phyloP scores from a whole-genome alignment of 2,888 invertebrate genomes.

The Tridacna crocea region DNA sequence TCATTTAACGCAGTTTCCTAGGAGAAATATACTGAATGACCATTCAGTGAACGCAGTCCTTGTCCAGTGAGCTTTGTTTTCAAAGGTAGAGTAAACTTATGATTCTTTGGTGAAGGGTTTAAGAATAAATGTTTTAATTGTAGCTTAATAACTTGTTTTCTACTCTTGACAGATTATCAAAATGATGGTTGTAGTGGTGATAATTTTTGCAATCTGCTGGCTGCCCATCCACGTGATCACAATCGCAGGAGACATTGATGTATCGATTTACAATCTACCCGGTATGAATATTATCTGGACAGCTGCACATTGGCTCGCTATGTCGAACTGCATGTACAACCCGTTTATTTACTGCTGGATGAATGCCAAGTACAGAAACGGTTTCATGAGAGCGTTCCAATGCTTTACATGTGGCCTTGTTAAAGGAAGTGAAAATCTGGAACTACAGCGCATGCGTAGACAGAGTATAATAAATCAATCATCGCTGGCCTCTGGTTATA shows the following conservation, averaged over 20 bases:
- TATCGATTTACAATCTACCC: constrained; percentile 65
- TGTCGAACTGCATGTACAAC: constrained; percentile 98
- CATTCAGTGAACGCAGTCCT: too few relatives aligned
- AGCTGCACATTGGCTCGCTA: constrained; percentile 90
- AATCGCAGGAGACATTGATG: constrained; percentile 86
- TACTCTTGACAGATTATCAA: constrained; percentile 85
- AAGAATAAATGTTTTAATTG: background rate
- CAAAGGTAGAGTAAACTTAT: background rate
- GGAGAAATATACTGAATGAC: too few relatives aligned
- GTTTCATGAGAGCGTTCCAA: constrained; percentile 68
- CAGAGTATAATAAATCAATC: constrained; percentile 58
- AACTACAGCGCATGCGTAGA: constrained; percentile 62
- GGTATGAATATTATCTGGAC: constrained; percentile 76
- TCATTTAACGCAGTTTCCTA: too few relatives aligned
- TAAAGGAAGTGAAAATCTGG: constrained; percentile 55
- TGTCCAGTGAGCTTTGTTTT: background rate
- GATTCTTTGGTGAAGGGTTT: background rate
- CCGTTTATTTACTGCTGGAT: constrained; percentile 98
- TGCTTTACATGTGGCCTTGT: constrained; percentile 67
- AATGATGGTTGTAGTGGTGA: constrained; percentile 95
- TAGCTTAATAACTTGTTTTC: background rate
- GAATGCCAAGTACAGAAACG: constrained; percentile 89
- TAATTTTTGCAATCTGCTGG: constrained; percentile 97
- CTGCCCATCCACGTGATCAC: constrained; percentile 96
- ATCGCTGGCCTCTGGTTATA: constrained; percentile 55